These are phyloP conservation scores for Calameuta pallipes DNA, from an alignment of 2,888 invertebrate genomes.

Conservation along the genomic window DNA sequence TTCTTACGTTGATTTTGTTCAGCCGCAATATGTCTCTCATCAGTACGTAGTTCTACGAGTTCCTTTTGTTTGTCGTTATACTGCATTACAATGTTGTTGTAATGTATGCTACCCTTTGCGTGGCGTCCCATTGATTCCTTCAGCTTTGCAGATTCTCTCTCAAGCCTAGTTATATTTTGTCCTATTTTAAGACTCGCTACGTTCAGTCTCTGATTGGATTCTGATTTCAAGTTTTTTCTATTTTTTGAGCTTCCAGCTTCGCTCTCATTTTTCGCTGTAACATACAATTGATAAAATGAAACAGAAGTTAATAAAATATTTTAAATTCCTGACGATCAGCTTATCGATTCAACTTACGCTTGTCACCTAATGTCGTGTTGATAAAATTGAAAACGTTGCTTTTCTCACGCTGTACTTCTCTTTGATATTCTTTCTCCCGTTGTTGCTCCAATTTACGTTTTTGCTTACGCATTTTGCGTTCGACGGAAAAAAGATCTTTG, in stretches of 20 bases:
- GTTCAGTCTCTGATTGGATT: slow-evolving; percentile 76
- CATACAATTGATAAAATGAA: slow-evolving; percentile 15
- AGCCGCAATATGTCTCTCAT: slow-evolving; percentile 73
- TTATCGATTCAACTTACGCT: slow-evolving; percentile 41
- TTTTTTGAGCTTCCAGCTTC: slow-evolving; percentile 50
- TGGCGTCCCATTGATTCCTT: slow-evolving; percentile 76
- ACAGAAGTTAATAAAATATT: background rate
- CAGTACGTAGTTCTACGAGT: slow-evolving; percentile 70
- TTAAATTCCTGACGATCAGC: background rate
- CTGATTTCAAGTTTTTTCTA: slow-evolving; percentile 63
- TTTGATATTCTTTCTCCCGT: slow-evolving; percentile 74
- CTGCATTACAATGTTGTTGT: slow-evolving; percentile 73
- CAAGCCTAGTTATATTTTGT: slow-evolving; percentile 77
- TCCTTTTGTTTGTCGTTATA: slow-evolving; percentile 74
- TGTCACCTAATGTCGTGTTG: slow-evolving; percentile 73
- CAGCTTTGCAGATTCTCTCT: slow-evolving; percentile 75
- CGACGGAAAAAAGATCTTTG: slow-evolving; percentile 79
- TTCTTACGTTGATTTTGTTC: slow-evolving; percentile 80
- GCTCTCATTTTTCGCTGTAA: slow-evolving; percentile 36
- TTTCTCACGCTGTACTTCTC: slow-evolving; percentile 72
- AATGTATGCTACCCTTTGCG: slow-evolving; percentile 70
- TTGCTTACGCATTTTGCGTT: slow-evolving; percentile 75
- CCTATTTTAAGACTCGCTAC: slow-evolving; percentile 79
- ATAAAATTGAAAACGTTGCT: slow-evolving; percentile 82
- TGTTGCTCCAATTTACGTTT: slow-evolving; percentile 75